Percentiles rank a stretch among this genome's conserved stretches.
phyloP scores from a whole-genome alignment of 2,888 invertebrate genomes.

The Campopleginae sp. region DNA sequence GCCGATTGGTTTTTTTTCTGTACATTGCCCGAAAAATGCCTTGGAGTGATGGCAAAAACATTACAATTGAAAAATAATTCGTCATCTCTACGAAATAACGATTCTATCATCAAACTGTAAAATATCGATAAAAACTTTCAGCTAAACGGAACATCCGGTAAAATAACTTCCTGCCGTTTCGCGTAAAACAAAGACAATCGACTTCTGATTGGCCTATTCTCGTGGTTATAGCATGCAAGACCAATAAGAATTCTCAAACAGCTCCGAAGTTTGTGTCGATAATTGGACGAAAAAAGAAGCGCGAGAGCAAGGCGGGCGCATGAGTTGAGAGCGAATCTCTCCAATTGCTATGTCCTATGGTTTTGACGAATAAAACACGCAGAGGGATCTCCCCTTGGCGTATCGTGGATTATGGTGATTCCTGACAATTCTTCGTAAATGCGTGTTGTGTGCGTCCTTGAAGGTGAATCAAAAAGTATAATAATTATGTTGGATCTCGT shows the following conservation, averaged over 20 bases:
- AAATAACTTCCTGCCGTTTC: background rate
- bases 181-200: background rate
- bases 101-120: background rate
- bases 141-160: background rate
- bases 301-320: background rate
- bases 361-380: conserved; percentile 2
- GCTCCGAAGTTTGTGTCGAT: background rate
- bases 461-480: background rate
- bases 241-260: background rate
- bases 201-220: background rate
- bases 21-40: background rate
- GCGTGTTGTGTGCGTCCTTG: background rate
- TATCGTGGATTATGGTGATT: conserved; percentile 54
- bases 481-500: background rate
- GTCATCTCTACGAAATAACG: too few species aligned
- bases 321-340: background rate
- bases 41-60: background rate
- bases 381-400: conserved; percentile 62
- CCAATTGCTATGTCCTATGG: background rate
- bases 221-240: background rate
- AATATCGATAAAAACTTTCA: background rate
- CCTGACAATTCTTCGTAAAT: conserved; percentile 59
- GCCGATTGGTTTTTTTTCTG: background rate
- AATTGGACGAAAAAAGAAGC: background rate
- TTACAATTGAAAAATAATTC: background rate